Conservation (phyloP, 2,113 vertebrate genomes). For the Pelvicachromis taeniatus region DNA sequence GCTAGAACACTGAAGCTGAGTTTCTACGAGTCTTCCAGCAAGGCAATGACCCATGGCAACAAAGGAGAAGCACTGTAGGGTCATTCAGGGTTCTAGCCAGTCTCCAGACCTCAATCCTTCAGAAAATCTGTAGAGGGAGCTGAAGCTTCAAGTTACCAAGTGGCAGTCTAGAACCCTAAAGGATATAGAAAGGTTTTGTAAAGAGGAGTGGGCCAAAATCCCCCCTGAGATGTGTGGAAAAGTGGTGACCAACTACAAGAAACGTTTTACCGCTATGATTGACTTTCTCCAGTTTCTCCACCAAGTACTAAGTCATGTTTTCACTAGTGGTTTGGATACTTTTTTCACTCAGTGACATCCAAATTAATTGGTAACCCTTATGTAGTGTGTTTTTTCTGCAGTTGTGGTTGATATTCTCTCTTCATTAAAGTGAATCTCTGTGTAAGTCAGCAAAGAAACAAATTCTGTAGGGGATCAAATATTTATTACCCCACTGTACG, state of each 20-base stretch:
- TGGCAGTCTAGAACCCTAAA: background rate
- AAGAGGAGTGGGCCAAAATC: background rate
- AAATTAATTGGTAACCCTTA: background rate
- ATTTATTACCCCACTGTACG: fast-evolving
- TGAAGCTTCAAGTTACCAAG: background rate
- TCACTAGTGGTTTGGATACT: background rate
- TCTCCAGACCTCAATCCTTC: background rate
- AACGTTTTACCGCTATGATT: fast-evolving
- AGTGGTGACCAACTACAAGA: background rate
- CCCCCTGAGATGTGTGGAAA: background rate
- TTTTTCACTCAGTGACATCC: background rate
- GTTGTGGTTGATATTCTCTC: background rate
- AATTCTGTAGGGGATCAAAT: background rate
- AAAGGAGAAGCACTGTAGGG: background rate
- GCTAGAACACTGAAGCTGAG: background rate
- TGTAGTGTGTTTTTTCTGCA: background rate
- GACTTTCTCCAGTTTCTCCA: background rate
- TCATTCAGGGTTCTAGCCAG: background rate
- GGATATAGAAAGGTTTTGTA: background rate
- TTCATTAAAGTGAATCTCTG: background rate
- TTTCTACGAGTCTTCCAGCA: background rate
- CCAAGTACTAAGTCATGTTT: background rate
- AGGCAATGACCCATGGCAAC: background rate
- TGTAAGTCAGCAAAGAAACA: background rate
- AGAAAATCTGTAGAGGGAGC: background rate